Evolutionary conservation across 2,113 vertebrate genomes (phyloP).

Genomic region (Otis tarda): DNA sequence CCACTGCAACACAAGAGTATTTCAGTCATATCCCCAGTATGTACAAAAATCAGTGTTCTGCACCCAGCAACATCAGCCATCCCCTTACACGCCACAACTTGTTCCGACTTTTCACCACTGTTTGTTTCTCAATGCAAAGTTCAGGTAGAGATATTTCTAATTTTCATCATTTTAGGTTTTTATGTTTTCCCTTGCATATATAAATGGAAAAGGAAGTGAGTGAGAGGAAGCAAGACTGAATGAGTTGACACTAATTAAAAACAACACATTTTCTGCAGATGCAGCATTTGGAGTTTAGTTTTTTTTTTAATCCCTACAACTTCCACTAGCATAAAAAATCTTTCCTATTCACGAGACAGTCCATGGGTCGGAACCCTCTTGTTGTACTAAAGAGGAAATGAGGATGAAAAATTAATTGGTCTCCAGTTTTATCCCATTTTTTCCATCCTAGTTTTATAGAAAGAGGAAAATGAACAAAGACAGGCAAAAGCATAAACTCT

Average conservation of each 20-base stretch:
- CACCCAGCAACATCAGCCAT: background rate
- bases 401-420: background rate
- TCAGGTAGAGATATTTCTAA: background rate
- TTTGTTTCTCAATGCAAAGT: background rate
- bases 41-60: background rate
- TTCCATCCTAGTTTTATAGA: background rate
- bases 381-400: background rate
- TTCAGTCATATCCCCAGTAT: background rate
- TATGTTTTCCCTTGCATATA: background rate
- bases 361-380: background rate
- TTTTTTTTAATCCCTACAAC: background rate
- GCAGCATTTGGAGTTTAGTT: background rate
- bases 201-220: background rate
- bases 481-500: background rate
- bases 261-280: background rate
- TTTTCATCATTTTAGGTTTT: background rate
- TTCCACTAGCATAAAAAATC: background rate
- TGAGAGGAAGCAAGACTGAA: constrained; percentile 14
- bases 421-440: background rate
- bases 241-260: constrained; percentile 5
- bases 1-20: background rate
- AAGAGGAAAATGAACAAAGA: background rate
- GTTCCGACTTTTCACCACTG: background rate
- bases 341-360: background rate
- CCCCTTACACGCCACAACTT: fast-evolving